Evolutionary conservation across 2,888 invertebrate species (phyloP), one percentile per base, ranked within the genome.

Genomic region (Syritta pipiens): DNA sequence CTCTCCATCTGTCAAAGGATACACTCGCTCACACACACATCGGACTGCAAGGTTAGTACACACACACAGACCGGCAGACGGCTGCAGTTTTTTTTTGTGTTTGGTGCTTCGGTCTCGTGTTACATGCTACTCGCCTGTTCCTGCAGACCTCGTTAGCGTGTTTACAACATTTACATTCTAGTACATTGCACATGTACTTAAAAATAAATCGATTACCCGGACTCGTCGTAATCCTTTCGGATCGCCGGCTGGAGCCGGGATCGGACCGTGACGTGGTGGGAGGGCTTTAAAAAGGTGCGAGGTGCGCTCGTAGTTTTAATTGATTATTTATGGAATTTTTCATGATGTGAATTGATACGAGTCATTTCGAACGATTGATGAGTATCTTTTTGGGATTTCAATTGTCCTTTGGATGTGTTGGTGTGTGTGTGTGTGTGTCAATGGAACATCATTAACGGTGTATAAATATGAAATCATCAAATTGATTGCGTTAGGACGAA

Each of bases 21-120:
- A 26, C 42, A n/a, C n/a, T n/a, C n/a, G n/a, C n/a, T n/a, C n/a
- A n/a, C n/a, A n/a, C n/a, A 10, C 14, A 48, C 53, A 24, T 30
- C 53, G 53, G 10, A 3, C 32, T 53, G 30, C 10, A 60, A 75
- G 74, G 74, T 75, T 26, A 10, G 74, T 68, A 53, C 37, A 9
- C n/a, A 9, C 17, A 49, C 2, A 17, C 19, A 17, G 40, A 10
- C 14, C n/a, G n/a, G n/a, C n/a, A n/a, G n/a, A n/a, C n/a, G n/a
- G n/a, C n/a, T n/a, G n/a, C n/a, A n/a, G n/a, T n/a, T n/a, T n/a
- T n/a, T n/a, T n/a, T n/a, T 17, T 19, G 7, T 37, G 14, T 4
- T 9, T 17, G 3, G 19, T 19, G 17, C 1, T 22, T 17, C 6
- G 9, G 26, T 32, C 10, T 48, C 20, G 5, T 48, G 26, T 42